Base-by-base conservation (phyloP, 2,797 vertebrate species). In the Atherinosoma microstoma region DNA sequence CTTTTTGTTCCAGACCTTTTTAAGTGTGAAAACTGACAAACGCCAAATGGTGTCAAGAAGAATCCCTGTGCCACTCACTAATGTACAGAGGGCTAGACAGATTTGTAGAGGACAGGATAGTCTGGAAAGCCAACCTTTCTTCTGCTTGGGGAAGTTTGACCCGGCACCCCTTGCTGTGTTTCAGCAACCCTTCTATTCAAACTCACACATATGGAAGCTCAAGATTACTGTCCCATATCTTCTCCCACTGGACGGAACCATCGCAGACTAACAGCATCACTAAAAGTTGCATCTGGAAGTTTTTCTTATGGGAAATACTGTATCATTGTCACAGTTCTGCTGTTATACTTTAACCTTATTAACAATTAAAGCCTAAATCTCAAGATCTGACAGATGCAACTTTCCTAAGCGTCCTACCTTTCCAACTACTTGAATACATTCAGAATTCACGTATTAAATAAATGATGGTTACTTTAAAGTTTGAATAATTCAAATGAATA, bases 21-120 rank as follows among this genome's bases (percentile, higher is more conserved):
- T 30, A 86, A 75, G 87, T 89, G 88, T 85, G 87, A 88, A 88
- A 87, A 89, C 75, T 38, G 79, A 84, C 80, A 78, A 59, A 84
- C 30, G 30, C 80, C 70, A 69, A 70, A 71, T 16, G 4, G 47
- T 75, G 80, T 88, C 79, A 73, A 64, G 80, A 87, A 79, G n/a
- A 6, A 86, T 77, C 78, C 77, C 66, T 60, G 29, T 70, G 69
- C 61, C 76, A 56, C 83, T 68, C 65, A 83, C 71, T 73, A 62
- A 59, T 61, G 76, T 62, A 51, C 64, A 64, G 70, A 78, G 82
- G 62, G 70, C 62, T 51, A 30, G 63, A 42, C 57, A 79, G 57
- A 84, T 72, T 75, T 84, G 74, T 22, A 45, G 67, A 76, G 70
- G 77, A 70, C 58, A 71, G 68, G 42, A 47, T 22, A 61, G 45